phyloP scores from a whole-genome alignment of 2,888 invertebrate species.

The Strigamia maritima region DNA sequence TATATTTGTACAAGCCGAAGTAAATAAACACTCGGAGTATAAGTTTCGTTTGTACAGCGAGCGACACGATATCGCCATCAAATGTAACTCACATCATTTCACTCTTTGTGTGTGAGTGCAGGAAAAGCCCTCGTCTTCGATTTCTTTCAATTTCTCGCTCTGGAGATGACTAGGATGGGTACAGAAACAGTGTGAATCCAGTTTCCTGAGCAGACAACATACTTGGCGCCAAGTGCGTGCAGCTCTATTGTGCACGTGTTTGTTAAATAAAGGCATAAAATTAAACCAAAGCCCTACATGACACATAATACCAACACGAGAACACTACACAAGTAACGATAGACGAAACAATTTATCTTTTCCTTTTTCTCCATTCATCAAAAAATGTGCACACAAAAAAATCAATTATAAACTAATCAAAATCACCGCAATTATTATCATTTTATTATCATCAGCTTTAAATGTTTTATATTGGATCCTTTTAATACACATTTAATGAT shows the following conservation, averaged over 20 bases:
- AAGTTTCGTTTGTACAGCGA: not conserved
- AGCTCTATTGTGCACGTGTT: conserved; percentile 24
- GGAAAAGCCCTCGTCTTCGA: conserved; percentile 29
- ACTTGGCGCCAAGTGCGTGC: conserved; percentile 24
- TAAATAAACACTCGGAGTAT: not conserved
- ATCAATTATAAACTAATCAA: not conserved
- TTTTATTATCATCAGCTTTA: no score
- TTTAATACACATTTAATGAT: not conserved
- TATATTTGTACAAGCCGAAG: not conserved
- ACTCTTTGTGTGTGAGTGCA: conserved; percentile 30
- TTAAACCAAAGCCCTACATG: conserved; percentile 13
- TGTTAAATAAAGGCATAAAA: conserved; percentile 31
- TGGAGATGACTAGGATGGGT: conserved; percentile 13
- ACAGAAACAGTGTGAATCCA: conserved; percentile 34
- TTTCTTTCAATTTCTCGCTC: conserved; percentile 30
- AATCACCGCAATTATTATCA: no score
- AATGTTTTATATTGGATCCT: no score
- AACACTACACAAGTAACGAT: not conserved
- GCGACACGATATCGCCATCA: conserved; percentile 18
- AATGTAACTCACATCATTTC: conserved; percentile 32
- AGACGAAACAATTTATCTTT: not conserved
- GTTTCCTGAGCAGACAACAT: conserved; percentile 34
- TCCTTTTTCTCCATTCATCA: not conserved
- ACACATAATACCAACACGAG: not conserved
- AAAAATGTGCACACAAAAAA: no score